Evolutionary conservation across 2,888 invertebrate genomes (phyloP), one percentile per base, ranked within the genome.

Genomic region (Phortica okadai): DNA sequence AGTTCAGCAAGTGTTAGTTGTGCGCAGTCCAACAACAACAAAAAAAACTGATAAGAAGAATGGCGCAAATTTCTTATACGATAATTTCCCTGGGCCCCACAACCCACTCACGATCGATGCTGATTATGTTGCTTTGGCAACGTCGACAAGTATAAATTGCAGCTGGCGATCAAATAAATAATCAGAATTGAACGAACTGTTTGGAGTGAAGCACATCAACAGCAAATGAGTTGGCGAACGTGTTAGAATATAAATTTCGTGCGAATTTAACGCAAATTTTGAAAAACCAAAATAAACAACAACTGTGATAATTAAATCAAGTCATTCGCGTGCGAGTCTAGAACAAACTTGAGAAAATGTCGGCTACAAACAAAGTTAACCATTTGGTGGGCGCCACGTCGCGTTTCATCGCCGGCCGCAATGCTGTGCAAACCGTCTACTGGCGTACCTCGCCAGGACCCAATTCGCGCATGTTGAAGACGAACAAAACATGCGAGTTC

Each of bases 341-440:
- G 16, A 58, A 8, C 64, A 72, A 72, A 62, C 11, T 8, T 42
- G 21, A 33, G 45, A 77, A 77, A 77, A 89, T 90, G 89, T 81
- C 86, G 78, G 81, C 86, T 66, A 80, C 85, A 25, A 90, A 83
- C 50, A 90, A 90, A 80, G 80, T 90, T 80, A 94, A 93, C 84
- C 92, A 92, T 84, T 90, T 95, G 89, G 94, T 95, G 79, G 95
- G 95, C 83, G 93, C 94, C 81, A 94, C 95, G 59, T 94, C 95
- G 25, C 93, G 95, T 77, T 95, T 94, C 90, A 94, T 95, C 81
- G 94, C 94, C 72, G 95, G 95, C 72, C 93, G 95, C 78, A 94
- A 95, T 85, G 95, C 95, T 1, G 93, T 95, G 33, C 95, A 96
- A 88, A 95, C 95, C 0, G 94, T 95, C 0, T 96, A 96, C 86